Percentiles rank a stretch among this genome's conserved stretches.
phyloP scores from a whole-genome alignment of 2,888 invertebrate genomes.

The Drosophila rubida region DNA sequence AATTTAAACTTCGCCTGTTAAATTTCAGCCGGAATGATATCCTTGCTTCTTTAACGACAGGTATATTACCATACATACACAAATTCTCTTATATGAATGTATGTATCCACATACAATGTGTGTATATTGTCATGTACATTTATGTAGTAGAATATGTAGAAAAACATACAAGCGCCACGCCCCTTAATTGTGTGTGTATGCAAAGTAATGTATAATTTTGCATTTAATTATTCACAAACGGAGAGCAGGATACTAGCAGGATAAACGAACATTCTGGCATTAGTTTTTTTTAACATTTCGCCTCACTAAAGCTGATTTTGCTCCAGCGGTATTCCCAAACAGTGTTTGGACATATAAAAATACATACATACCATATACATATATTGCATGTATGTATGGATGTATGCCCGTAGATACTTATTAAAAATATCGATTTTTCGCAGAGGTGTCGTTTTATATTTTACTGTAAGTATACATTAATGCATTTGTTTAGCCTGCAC shows the following conservation, averaged over 20 bases:
- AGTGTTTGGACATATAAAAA: slow-evolving; percentile 1
- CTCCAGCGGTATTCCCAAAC: slow-evolving; percentile 21
- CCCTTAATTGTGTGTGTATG: slow-evolving; percentile 11
- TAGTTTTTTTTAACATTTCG: slow-evolving; percentile 9
- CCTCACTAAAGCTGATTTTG: slow-evolving; percentile 13
- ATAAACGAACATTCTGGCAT: background rate
- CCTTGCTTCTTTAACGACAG: slow-evolving; percentile 1
- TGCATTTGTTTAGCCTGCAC: background rate
- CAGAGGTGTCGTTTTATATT: slow-evolving; percentile 31
- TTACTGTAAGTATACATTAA: slow-evolving; percentile 3
- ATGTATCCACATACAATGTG: background rate
- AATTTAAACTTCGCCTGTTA: background rate
- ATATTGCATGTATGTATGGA: slow-evolving; percentile 6
- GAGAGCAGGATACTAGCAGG: too few relatives aligned
- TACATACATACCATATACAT: slow-evolving; percentile 5
- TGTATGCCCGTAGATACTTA: slow-evolving; percentile 43
- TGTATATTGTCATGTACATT: background rate
- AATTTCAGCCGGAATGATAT: background rate
- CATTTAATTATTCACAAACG: background rate
- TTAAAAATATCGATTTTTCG: slow-evolving; percentile 60
- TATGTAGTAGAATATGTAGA: background rate
- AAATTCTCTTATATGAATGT: background rate
- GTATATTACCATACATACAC: slow-evolving; percentile 1
- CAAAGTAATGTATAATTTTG: background rate
- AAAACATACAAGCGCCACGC: slow-evolving; percentile 20